Evolutionary conservation across 2,113 vertebrate species (phyloP).

Genomic region (Dromaius novaehollandiae): DNA sequence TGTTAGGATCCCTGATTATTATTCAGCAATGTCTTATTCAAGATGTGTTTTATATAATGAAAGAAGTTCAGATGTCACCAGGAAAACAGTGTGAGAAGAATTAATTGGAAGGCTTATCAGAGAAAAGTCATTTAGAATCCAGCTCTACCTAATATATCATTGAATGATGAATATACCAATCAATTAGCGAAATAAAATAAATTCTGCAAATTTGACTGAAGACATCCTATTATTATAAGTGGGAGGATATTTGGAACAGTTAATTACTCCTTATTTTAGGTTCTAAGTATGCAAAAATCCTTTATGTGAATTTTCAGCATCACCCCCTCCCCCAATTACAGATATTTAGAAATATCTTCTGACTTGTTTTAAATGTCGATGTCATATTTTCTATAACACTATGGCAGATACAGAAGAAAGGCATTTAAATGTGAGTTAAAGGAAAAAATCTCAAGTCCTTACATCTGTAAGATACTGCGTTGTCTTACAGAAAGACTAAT

Average conservation of each 20-base stretch:
- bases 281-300: constrained; percentile 68
- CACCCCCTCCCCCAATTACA: neutral
- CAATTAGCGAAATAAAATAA: constrained; percentile 93
- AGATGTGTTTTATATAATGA: constrained; percentile 84
- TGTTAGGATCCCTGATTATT: constrained; percentile 78
- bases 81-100: constrained; percentile 88
- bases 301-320: constrained; percentile 62
- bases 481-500: neutral
- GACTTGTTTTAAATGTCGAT: constrained; percentile 60
- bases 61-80: constrained; percentile 85
- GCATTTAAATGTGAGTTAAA: neutral
- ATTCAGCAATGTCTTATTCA: constrained; percentile 79
- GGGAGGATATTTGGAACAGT: constrained; percentile 86
- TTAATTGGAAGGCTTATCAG: constrained; percentile 92
- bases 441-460: neutral
- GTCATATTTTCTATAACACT: constrained; percentile 54
- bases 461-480: neutral
- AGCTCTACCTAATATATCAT: constrained; percentile 84
- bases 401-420: neutral
- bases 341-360: constrained; percentile 58
- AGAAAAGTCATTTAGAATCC: constrained; percentile 87
- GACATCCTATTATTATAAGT: constrained; percentile 88
- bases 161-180: constrained; percentile 87
- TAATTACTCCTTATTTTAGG: constrained; percentile 83
- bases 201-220: constrained; percentile 89